These are phyloP conservation scores for Alosa sapidissima DNA, from an alignment of 2,797 vertebrate genomes.

Conservation along the genomic window DNA sequence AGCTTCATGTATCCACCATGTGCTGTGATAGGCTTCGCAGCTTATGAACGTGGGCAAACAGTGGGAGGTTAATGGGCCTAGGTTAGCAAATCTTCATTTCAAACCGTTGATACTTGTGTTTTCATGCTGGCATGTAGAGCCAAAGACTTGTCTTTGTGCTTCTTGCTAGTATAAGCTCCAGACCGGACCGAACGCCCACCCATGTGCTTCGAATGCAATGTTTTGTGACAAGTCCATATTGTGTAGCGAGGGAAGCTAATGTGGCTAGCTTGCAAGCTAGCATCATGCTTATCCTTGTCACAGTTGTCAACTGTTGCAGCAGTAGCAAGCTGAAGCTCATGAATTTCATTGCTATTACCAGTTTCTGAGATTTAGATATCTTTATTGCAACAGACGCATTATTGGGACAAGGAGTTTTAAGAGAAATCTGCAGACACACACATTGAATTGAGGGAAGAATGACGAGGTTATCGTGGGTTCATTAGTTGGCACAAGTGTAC, in stretches of 20 bases:
- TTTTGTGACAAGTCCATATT: neutral
- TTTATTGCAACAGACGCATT: neutral
- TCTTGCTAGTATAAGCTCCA: neutral
- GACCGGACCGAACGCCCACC: neutral
- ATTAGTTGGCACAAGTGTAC: neutral
- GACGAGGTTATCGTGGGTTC: neutral
- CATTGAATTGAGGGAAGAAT: neutral
- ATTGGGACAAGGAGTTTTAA: neutral
- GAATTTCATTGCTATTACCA: neutral
- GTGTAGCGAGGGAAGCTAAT: neutral
- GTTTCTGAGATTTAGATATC: neutral
- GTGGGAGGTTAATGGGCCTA: constrained; percentile 10
- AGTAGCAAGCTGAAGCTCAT: neutral
- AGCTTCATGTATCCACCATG: constrained; percentile 57
- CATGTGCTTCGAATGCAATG: constrained; percentile 19
- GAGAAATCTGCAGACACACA: neutral
- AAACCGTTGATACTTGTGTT: neutral
- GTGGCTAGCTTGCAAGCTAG: constrained; percentile 36
- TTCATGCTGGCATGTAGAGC: neutral
- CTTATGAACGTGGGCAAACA: constrained; percentile 27
- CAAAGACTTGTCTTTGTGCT: neutral
- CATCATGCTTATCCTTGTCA: constrained; percentile 31
- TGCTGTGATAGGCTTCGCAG: constrained; percentile 57
- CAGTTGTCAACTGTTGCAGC: neutral
- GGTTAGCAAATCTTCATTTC: neutral